Conservation (phyloP, 1,140 invertebrate species). For the Ostrea denselamellosa region DNA sequence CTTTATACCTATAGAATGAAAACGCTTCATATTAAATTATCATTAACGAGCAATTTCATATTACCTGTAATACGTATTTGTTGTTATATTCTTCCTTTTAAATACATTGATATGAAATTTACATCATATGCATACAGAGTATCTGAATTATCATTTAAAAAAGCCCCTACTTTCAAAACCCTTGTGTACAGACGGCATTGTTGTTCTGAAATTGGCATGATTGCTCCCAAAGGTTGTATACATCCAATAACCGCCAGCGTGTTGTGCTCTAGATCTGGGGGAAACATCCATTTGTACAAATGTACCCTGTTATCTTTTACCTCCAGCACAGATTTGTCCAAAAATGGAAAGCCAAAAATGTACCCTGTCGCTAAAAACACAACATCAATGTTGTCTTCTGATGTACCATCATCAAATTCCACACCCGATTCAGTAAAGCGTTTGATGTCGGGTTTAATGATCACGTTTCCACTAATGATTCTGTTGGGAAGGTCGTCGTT, state of each 20-base stretch:
- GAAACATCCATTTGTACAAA: conserved; percentile 80
- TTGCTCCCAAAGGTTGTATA: conserved; percentile 80
- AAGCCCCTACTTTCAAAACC: conserved; percentile 59
- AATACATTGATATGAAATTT: too few relatives aligned
- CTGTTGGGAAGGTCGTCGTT: conserved; percentile 81
- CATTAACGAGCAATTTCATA: too few relatives aligned
- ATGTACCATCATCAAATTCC: conserved; percentile 76
- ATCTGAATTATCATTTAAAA: not conserved
- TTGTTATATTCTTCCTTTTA: too few relatives aligned
- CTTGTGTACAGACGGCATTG: conserved; percentile 64
- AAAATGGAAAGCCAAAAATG: conserved; percentile 70
- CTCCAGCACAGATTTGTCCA: conserved; percentile 69
- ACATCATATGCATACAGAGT: too few relatives aligned
- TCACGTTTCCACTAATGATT: conserved; percentile 78
- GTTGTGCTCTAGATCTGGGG: conserved; percentile 73
- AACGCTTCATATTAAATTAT: too few relatives aligned
- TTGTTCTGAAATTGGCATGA: conserved; percentile 78
- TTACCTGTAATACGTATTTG: too few relatives aligned
- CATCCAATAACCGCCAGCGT: conserved; percentile 81
- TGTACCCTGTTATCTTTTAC: conserved; percentile 75
- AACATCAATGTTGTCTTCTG: conserved; percentile 66
- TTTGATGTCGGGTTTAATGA: conserved; percentile 72
- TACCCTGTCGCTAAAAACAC: conserved; percentile 73
- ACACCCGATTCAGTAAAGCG: conserved; percentile 71
- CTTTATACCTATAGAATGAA: too few relatives aligned